phyloP scores from a whole-genome alignment of 2,888 invertebrate genomes.

The Anaspis maculata region DNA sequence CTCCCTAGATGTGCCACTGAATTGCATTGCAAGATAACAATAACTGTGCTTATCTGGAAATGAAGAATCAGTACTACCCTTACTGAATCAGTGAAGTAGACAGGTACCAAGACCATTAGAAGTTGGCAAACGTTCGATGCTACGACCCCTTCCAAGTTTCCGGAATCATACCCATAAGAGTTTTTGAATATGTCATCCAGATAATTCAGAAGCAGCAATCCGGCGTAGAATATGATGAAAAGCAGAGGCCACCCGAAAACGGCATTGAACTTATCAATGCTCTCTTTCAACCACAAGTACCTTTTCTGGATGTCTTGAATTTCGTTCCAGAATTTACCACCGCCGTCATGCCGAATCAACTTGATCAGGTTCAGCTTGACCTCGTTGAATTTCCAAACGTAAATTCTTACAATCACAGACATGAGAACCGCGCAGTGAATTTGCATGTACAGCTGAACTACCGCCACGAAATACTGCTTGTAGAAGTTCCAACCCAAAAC shows the following conservation, averaged over 20 bases:
- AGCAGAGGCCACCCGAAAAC: conserved; percentile 5
- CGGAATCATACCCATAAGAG: conserved; percentile 3
- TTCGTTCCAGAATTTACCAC: too few relatives aligned
- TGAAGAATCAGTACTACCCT: too few relatives aligned
- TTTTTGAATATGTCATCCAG: conserved; percentile 6
- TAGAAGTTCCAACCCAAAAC: conserved; percentile 5
- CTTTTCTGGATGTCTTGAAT: too few relatives aligned
- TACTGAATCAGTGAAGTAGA: too few relatives aligned
- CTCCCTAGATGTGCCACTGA: too few relatives aligned
- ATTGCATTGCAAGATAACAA: too few relatives aligned
- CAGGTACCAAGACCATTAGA: too few relatives aligned
- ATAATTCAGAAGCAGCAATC: conserved; percentile 4
- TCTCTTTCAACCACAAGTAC: conserved; percentile 3
- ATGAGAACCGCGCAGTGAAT: conserved; percentile 5
- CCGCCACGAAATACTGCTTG: conserved; percentile 6
- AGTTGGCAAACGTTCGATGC: too few relatives aligned
- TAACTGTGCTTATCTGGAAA: too few relatives aligned
- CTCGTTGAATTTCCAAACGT: conserved; percentile 2
- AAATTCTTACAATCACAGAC: conserved; percentile 1
- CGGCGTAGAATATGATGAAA: conserved; percentile 4
- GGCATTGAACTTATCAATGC: conserved; percentile 3
- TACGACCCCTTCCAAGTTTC: conserved; percentile 5
- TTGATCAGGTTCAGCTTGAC: too few relatives aligned
- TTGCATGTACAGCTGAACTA: conserved; percentile 7
- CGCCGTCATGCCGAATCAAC: too few relatives aligned